phyloP scores from a whole-genome alignment of 2,113 vertebrate genomes.

The Phalacrocorax aristotelis region DNA sequence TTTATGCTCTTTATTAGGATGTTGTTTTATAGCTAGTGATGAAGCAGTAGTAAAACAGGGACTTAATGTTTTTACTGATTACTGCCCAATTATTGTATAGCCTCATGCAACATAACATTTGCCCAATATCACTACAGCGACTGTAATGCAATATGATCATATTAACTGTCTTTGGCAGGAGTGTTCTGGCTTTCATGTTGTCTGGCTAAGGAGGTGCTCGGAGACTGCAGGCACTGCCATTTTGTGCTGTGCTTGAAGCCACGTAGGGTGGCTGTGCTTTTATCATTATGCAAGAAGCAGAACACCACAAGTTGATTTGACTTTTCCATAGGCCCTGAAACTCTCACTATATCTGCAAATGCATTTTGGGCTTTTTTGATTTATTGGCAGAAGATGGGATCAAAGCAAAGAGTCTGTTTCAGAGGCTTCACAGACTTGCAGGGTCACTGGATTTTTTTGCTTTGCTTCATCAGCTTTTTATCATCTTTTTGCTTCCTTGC shows the following conservation, averaged over 20 bases:
- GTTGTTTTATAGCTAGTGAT: constrained; percentile 11
- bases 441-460: neutral
- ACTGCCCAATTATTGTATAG: neutral
- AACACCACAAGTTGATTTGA: neutral
- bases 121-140: neutral
- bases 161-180: neutral
- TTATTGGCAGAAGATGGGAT: neutral
- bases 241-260: constrained; percentile 20
- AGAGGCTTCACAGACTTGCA: neutral
- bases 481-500: neutral
- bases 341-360: neutral
- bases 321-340: constrained; percentile 5
- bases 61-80: constrained; percentile 43
- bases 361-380: neutral
- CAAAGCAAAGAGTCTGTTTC: neutral
- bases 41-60: constrained; percentile 13
- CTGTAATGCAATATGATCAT: neutral
- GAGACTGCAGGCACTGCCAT: neutral
- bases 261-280: neutral
- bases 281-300: neutral
- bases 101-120: constrained; percentile 7
- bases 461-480: constrained; percentile 9
- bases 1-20: constrained; percentile 22
- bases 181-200: neutral
- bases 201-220: neutral